These are phyloP conservation scores for Cheilosia soror DNA, from an alignment of 2,888 invertebrate genomes.

Conservation along the genomic window DNA sequence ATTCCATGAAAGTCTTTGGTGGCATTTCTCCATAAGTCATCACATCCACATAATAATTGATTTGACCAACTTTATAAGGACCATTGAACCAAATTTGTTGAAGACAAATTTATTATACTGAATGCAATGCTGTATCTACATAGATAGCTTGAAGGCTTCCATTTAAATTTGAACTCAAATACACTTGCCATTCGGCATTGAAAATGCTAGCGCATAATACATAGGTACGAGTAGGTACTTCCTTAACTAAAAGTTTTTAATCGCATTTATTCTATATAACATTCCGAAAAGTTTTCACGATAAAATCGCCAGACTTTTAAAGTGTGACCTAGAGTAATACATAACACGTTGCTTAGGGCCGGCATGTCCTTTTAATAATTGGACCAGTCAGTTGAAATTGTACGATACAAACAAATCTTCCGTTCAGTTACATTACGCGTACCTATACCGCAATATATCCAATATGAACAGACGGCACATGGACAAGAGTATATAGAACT, in stretches of 20 bases:
- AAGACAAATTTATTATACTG: too few relatives aligned
- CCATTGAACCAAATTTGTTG: too few relatives aligned
- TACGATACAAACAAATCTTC: not conserved
- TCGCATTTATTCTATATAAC: not conserved
- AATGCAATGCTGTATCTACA: too few relatives aligned
- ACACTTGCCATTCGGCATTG: too few relatives aligned
- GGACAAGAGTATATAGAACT: not conserved
- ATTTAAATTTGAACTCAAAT: too few relatives aligned
- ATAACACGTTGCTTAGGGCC: not conserved
- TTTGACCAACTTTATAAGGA: too few relatives aligned
- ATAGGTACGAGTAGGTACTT: not conserved
- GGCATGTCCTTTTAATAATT: not conserved
- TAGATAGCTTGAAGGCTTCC: too few relatives aligned
- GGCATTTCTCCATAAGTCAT: too few relatives aligned
- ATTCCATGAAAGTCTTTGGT: too few relatives aligned
- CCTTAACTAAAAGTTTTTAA: not conserved
- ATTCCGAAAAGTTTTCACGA: not conserved
- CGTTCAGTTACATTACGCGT: not conserved
- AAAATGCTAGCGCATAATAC: too few relatives aligned
- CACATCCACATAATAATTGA: too few relatives aligned
- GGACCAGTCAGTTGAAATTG: not conserved
- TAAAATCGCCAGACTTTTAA: not conserved
- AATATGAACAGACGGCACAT: not conserved
- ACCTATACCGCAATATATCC: not conserved
- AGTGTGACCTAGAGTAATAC: not conserved